These are phyloP conservation scores for Zaprionus camerounensis DNA, from an alignment of 1,140 invertebrate genomes.

Conservation along the genomic window DNA sequence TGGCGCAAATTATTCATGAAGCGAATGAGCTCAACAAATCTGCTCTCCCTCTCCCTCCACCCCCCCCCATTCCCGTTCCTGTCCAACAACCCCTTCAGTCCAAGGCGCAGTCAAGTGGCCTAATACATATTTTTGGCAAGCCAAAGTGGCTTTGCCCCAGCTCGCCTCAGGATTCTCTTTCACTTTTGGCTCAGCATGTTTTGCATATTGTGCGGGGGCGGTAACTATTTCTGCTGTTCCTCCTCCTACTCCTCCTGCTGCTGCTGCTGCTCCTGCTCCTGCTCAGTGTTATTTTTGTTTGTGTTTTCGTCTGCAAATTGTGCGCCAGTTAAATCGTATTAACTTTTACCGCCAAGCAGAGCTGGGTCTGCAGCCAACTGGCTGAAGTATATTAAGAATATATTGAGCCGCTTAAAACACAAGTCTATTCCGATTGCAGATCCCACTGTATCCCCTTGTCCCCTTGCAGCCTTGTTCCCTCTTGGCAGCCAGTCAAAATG, in stretches of 20 bases:
- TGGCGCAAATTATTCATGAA: conserved; percentile 81
- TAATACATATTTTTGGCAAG: conserved; percentile 78
- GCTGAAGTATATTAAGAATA: conserved; percentile 80
- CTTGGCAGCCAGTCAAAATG: conserved; percentile 69
- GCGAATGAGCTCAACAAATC: conserved; percentile 80
- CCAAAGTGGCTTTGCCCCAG: conserved; percentile 55
- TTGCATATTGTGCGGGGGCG: conserved; percentile 68
- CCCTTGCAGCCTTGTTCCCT: background rate
- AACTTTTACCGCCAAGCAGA: conserved; percentile 67
- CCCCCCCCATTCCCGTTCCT: background rate
- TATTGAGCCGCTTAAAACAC: conserved; percentile 77
- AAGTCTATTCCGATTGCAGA: conserved; percentile 64
- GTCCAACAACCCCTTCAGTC: conserved; percentile 1
- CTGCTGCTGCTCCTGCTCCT: background rate
- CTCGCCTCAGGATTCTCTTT: conserved; percentile 28
- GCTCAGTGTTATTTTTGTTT: conserved; percentile 6
- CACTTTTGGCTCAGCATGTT: conserved; percentile 54
- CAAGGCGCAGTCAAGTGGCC: conserved; percentile 68
- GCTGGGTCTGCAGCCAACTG: conserved; percentile 62
- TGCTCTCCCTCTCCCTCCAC: conserved; percentile 28
- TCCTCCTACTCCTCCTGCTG: background rate
- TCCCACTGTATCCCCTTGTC: conserved; percentile 20
- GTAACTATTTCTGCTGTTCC: background rate
- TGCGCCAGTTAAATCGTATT: conserved; percentile 77
- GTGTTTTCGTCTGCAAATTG: conserved; percentile 60